Conservation (phyloP, 2,797 vertebrate genomes). For the Acrossocheilus wenchowensis region DNA sequence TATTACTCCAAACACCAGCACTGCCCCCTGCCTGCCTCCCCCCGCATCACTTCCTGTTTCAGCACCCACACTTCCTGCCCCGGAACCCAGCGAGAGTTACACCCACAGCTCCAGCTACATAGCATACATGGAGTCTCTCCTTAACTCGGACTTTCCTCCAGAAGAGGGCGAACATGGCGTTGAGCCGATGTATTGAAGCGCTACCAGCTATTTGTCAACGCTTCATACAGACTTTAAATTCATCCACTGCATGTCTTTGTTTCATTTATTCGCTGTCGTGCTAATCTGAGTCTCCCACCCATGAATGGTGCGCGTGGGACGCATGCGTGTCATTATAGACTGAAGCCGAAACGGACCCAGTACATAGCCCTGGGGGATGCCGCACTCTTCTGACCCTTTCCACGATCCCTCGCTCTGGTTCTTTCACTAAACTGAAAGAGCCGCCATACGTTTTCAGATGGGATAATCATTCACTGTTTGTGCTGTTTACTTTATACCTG, state of each 20-base stretch:
- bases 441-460: not conserved
- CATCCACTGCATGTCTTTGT: constrained; percentile 40
- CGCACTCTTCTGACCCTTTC: constrained; percentile 25
- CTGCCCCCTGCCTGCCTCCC: not conserved
- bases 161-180: constrained; percentile 68
- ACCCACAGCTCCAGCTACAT: constrained; percentile 80
- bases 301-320: not conserved
- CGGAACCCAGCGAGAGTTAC: constrained; percentile 70
- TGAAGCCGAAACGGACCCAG: constrained; percentile 10
- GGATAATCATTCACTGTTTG: constrained; percentile 46
- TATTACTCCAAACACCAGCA: constrained; percentile 21
- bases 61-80: constrained; percentile 42
- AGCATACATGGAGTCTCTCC: constrained; percentile 88
- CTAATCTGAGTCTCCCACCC: constrained; percentile 20
- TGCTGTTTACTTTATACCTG: constrained; percentile 59
- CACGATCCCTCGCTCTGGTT: not conserved
- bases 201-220: not conserved
- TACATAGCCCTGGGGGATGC: constrained; percentile 18
- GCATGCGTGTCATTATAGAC: constrained; percentile 17
- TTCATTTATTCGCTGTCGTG: constrained; percentile 40
- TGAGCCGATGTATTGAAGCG: constrained; percentile 73
- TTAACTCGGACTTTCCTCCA: constrained; percentile 83
- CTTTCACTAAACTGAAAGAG: constrained; percentile 23
- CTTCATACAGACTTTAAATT: constrained; percentile 7
- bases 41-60: constrained; percentile 3